Base-by-base conservation (phyloP, 2,888 invertebrate species). In the Sabellastarte sp. region DNA sequence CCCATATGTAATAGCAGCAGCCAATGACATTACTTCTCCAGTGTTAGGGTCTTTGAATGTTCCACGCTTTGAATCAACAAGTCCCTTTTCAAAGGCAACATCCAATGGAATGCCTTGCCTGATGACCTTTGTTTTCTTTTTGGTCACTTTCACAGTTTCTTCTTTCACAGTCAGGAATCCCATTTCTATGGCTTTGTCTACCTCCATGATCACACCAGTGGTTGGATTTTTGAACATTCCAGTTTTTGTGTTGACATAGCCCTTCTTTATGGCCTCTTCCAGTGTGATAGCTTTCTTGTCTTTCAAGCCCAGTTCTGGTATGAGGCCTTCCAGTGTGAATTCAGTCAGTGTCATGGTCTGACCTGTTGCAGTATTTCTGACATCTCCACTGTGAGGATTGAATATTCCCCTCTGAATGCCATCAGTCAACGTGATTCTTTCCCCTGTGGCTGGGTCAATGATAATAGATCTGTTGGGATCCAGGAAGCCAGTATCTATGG, bases 381-480 rank as follows among this genome's bases (percentile, higher is more conserved):
- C 80, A 88, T 89, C 79, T 88, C 91, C 78, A 82, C 90, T 90
- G 82, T 94, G 92, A 0, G 94, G 92, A 78, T 95, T 94, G 84
- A 90, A 90, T 56, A 96, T 88, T 80, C 94, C 93, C 76, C 89
- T 88, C 80, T 93, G 92, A 77, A 97, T 95, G 30, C 95, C 95
- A 87, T 95, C 93, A 68, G 93, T 85, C 69, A 97, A 87, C 30
- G 93, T 92, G 51, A 95, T 87, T 80, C 90, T 89, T 69, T 81
- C 80, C 31, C 85, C 84, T 60, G 93, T 84, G 91, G 92, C 66
- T 93, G 87, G 78, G 57, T 73, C 70, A 93, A 86, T 55, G 73
- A 76, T 64, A 75, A 70, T 63, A 5, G 75, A 73, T 15, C 59
- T 57, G 24, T 71, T 63, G 5, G 69, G 61, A 53, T 73, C 71